A percentile compares a stretch with the other conserved stretches of the same genome.
Conservation (phyloP, 2,888 invertebrate species). For the Chaetogeoica ovagalla region DNA sequence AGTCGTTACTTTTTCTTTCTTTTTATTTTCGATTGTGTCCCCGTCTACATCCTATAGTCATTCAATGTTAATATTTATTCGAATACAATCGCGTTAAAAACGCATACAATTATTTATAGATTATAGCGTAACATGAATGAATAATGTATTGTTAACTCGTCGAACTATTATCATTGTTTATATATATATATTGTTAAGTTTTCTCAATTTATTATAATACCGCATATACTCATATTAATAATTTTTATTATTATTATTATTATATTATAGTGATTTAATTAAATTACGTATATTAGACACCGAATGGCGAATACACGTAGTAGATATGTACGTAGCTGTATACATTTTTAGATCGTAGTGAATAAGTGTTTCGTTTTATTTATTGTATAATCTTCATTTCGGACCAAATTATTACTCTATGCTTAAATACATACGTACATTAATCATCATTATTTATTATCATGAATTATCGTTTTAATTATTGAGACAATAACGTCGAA, state of each 20-base stretch:
- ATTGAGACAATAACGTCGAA: conserved; percentile 1
- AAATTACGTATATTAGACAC: neutral
- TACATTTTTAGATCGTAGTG: neutral
- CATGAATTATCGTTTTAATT: neutral
- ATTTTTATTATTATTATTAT: conserved; percentile 9
- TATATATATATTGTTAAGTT: conserved; percentile 42
- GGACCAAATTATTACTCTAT: conserved; percentile 5
- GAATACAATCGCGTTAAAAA: conserved; percentile 5
- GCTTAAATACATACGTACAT: neutral
- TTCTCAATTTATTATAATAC: conserved; percentile 24
- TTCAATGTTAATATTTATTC: conserved; percentile 1
- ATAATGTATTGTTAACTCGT: conserved; percentile 28
- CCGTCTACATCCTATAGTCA: neutral
- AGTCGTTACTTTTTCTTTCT: conserved; percentile 4
- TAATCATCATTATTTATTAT: neutral
- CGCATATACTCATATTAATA: neutral
- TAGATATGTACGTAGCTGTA: neutral
- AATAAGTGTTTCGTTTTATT: neutral
- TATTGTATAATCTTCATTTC: neutral
- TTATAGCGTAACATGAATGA: neutral
- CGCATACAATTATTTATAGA: conserved; percentile 13
- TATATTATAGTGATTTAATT: neutral
- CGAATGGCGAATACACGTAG: neutral
- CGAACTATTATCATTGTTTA: conserved; percentile 20
- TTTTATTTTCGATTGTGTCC: conserved; percentile 16